Conservation (phyloP, 2,888 invertebrate species). For the Nemotelus nigrinus region DNA sequence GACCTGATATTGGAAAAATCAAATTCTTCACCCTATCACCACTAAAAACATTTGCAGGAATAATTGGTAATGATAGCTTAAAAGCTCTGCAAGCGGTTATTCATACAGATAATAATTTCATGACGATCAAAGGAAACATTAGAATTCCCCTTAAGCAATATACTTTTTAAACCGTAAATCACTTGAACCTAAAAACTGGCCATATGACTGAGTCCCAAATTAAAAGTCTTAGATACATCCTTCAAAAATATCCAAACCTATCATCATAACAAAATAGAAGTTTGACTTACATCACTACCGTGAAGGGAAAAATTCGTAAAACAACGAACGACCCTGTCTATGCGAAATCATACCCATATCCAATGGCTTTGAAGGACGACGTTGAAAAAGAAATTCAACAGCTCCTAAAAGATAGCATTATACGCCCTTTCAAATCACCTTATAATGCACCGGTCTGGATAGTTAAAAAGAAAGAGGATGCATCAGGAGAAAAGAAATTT, state of each 20-base stretch:
- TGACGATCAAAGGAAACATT: neutral
- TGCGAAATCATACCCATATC: slow-evolving; percentile 27
- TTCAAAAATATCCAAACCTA: slow-evolving; percentile 4
- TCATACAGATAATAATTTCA: slow-evolving; percentile 35
- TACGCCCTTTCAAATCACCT: slow-evolving; percentile 49
- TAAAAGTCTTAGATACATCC: slow-evolving; percentile 12
- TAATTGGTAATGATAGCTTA: slow-evolving; percentile 43
- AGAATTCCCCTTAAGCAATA: neutral
- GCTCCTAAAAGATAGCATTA: slow-evolving; percentile 48
- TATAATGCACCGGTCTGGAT: no score
- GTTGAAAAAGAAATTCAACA: slow-evolving; percentile 24
- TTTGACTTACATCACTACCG: neutral
- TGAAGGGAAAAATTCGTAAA: neutral
- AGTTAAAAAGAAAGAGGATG: no score
- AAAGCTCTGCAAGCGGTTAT: slow-evolving; percentile 18
- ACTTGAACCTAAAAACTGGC: slow-evolving; percentile 2
- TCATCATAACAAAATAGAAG: slow-evolving; percentile 3
- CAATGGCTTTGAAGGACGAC: slow-evolving; percentile 20
- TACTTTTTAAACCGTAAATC: slow-evolving; percentile 35
- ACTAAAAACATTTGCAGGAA: slow-evolving; percentile 30
- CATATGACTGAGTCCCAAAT: slow-evolving; percentile 19
- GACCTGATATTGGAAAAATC: neutral
- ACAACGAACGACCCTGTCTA: slow-evolving; percentile 9
- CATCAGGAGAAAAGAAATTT: no score
- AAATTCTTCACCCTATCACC: slow-evolving; percentile 36